Conservation (phyloP, 1,140 invertebrate species). For the Latrodectus geometricus region DNA sequence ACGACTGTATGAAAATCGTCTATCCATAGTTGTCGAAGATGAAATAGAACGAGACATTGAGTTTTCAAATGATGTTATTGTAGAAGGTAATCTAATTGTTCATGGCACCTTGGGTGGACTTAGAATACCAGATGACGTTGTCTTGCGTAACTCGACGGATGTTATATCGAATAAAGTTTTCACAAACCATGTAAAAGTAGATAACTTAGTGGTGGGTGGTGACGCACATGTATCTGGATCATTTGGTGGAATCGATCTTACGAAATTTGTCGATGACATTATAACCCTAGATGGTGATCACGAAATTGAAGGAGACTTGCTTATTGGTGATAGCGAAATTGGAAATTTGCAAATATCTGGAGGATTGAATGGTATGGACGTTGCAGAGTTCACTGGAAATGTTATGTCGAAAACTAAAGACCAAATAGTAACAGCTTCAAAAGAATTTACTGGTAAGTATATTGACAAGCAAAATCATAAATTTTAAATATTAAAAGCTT, state of each 20-base stretch:
- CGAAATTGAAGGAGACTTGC: slow-evolving; percentile 26
- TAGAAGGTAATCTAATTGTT: slow-evolving; percentile 29
- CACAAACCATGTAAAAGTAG: background rate
- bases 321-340: slow-evolving; percentile 7
- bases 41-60: slow-evolving; percentile 13
- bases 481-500: too few relatives aligned
- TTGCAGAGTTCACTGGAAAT: slow-evolving; percentile 46
- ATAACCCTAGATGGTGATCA: slow-evolving; percentile 18
- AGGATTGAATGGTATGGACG: slow-evolving; percentile 34
- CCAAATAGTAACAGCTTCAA: slow-evolving; percentile 18
- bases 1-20: slow-evolving; percentile 1
- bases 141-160: background rate
- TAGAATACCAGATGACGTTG: slow-evolving; percentile 31
- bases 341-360: slow-evolving; percentile 6
- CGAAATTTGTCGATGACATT: slow-evolving; percentile 1
- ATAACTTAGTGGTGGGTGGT: slow-evolving; percentile 19
- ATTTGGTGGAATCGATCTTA: slow-evolving; percentile 15
- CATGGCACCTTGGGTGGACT: slow-evolving; percentile 25
- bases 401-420: slow-evolving; percentile 54
- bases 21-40: slow-evolving; percentile 10
- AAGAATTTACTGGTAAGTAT: slow-evolving; percentile 30
- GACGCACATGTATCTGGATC: background rate
- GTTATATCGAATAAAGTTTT: slow-evolving; percentile 35
- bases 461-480: too few relatives aligned
- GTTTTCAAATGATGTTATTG: slow-evolving; percentile 30